Evolutionary conservation across 2,888 invertebrate genomes (phyloP), one percentile per base, ranked within the genome.

Genomic region (Melanophora roralis): DNA sequence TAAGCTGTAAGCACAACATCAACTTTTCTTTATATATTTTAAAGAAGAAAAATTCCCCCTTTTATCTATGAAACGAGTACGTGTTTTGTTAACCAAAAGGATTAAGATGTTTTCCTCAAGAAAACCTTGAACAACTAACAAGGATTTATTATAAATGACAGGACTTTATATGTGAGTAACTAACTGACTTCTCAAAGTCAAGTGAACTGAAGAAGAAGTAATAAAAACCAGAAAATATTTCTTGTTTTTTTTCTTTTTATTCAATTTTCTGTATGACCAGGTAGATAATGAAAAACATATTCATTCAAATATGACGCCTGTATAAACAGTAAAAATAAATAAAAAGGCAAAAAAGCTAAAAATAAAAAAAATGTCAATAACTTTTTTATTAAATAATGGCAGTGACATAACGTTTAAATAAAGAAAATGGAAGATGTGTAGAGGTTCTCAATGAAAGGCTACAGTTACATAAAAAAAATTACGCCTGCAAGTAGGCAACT

Each of bases 101-200:
- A 76, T 80, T 76, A 80, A 62, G 72, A 75, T 75, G 51, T 71
- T n/a, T 59, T 64, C 7, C 43, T 67, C 64, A 72, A 80, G 57
- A 80, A 80, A 80, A 80, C 68, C 72, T 75, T 80, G 76, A 80
- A 80, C 68, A 27, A 34, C 62, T 59, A 68, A 45, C 64, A 68
- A 64, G 80, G 72, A 80, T 76, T 80, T 76, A 73, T 76, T 80
- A 76, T 62, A 67, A 45, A 68, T 62, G 51, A 49, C 51, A 73
- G 55, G 32, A 47, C 27, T 36, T 5, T 32, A 23, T 27, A 1
- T 43, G 34, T 45, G 7, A 16, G n/a, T 14, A 1, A 11, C 27
- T 27, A 27, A 27, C 27, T 27, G 23, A 57, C 21, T 43, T 2
- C 12, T 45, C 16, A 51, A 59, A 40, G 57, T 1, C n/a, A 53